A percentile compares a stretch with the other conserved stretches of the same genome.
Conservation (phyloP, 2,888 invertebrate genomes). For the Euzetes globulus region DNA sequence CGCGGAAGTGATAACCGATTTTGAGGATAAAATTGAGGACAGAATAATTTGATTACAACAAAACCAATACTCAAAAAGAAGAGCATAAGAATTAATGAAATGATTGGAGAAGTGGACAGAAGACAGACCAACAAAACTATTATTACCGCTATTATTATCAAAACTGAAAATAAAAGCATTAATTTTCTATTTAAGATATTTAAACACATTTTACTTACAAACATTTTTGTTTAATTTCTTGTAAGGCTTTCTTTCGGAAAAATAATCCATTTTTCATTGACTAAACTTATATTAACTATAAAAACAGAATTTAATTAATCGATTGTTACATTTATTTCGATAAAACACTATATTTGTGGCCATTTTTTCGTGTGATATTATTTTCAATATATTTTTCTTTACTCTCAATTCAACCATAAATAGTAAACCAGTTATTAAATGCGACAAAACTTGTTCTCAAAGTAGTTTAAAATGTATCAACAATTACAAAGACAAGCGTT, state of each 20-base stretch:
- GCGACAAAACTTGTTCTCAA: neutral
- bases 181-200: too few species aligned
- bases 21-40: conserved; percentile 4
- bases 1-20: neutral
- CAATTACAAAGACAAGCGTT: too few species aligned
- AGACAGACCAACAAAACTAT: neutral
- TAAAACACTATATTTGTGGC: too few species aligned
- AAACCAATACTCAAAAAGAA: conserved; percentile 1
- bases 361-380: neutral
- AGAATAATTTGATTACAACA: neutral
- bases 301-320: too few species aligned
- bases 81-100: neutral
- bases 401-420: neutral
- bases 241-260: neutral
- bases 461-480: too few species aligned
- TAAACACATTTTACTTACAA: conserved; percentile 11
- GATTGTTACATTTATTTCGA: too few species aligned
- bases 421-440: conserved; percentile 15
- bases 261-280: neutral
- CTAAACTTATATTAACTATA: too few species aligned
- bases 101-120: neutral
- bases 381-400: neutral
- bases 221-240: neutral
- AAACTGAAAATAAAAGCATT: neutral
- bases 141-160: neutral